Conservation (phyloP, 2,113 vertebrate species). For the Nesoenas mayeri region DNA sequence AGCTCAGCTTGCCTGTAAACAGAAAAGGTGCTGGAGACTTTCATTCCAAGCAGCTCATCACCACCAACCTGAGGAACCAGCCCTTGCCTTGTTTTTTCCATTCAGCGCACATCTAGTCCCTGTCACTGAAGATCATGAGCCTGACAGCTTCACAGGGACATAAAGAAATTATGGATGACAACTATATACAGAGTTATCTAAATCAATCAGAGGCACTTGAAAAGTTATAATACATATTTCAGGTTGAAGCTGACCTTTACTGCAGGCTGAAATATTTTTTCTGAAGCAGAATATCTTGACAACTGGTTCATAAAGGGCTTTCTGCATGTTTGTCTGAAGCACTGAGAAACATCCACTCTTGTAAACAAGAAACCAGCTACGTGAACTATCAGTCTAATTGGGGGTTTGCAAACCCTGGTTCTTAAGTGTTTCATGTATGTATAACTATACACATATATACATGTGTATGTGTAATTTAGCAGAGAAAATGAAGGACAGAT, state of each 20-base stretch:
- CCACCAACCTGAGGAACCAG: not conserved
- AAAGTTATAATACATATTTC: not conserved
- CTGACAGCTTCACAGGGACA: not conserved
- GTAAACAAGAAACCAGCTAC: not conserved
- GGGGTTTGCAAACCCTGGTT: not conserved
- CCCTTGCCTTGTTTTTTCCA: not conserved
- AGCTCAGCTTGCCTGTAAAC: not conserved
- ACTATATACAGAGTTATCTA: not conserved
- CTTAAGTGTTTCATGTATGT: not conserved
- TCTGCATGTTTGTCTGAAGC: not conserved
- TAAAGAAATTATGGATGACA: not conserved
- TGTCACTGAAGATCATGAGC: not conserved
- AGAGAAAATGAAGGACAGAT: not conserved
- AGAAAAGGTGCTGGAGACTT: not conserved
- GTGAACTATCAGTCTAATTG: not conserved
- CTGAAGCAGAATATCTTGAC: not conserved
- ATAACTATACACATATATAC: not conserved
- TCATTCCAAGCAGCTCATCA: not conserved
- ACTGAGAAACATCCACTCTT: not conserved
- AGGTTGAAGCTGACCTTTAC: constrained; percentile 8
- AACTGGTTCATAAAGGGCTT: not conserved
- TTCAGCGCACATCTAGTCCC: rapidly evolving
- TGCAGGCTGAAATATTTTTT: not conserved
- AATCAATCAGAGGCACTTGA: not conserved
- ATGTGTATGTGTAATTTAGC: not conserved